Conservation (phyloP, 2,113 vertebrate species). For the Zapus hudsonius region DNA sequence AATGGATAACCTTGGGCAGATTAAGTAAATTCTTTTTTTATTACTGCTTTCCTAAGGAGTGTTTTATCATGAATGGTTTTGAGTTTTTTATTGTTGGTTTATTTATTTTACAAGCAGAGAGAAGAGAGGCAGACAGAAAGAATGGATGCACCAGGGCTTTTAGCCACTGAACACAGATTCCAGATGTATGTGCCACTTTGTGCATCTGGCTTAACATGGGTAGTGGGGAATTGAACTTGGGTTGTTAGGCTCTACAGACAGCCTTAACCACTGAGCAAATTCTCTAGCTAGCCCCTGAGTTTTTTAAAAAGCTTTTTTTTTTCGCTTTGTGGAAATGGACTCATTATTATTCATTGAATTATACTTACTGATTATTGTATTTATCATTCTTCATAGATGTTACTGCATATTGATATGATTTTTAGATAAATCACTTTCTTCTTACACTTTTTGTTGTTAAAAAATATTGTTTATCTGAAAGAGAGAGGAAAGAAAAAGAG, state of each 20-base stretch:
- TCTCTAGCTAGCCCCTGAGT: too few relatives aligned
- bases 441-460: background rate
- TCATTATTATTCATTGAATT: conserved; percentile 27
- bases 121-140: too few relatives aligned
- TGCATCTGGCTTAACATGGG: too few relatives aligned
- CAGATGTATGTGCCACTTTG: too few relatives aligned
- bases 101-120: too few relatives aligned
- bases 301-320: background rate
- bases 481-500: too few relatives aligned
- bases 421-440: background rate
- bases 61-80: background rate
- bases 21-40: background rate
- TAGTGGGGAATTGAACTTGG: too few relatives aligned
- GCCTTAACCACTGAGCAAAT: too few relatives aligned
- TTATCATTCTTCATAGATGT: background rate
- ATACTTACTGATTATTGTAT: background rate
- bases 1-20: conserved; percentile 11
- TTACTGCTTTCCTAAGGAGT: background rate
- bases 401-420: background rate
- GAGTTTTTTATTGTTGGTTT: background rate
- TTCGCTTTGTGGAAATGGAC: background rate
- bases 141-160: too few relatives aligned
- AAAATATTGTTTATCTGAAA: too few relatives aligned
- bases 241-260: too few relatives aligned
- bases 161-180: too few relatives aligned